Conservation (phyloP, 2,888 invertebrate genomes). For the Glaucopsyche alexis region DNA sequence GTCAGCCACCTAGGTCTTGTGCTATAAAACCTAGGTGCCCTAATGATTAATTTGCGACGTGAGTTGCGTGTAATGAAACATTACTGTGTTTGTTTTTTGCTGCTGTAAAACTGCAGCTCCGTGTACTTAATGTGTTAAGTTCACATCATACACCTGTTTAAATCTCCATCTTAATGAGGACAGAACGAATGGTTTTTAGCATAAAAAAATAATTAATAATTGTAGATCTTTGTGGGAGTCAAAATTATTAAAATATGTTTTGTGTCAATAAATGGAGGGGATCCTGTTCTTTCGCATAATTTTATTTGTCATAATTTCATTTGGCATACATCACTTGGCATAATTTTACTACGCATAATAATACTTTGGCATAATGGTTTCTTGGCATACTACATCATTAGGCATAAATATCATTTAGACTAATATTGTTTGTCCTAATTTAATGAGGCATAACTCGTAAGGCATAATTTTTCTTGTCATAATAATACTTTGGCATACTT, state of each 20-base stretch:
- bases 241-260: background rate
- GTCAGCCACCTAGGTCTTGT: conserved; percentile 28
- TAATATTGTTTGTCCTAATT: no score
- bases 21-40: conserved; percentile 27
- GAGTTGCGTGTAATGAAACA: conserved; percentile 25
- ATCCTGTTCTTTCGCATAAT: no score
- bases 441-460: no score
- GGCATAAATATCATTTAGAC: no score
- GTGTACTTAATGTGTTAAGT: background rate
- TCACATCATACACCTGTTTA: conserved; percentile 6
- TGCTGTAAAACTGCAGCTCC: conserved; percentile 8
- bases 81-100: conserved; percentile 21
- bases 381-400: no score
- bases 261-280: no score
- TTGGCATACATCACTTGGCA: no score
- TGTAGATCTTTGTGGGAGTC: background rate
- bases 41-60: conserved; percentile 28
- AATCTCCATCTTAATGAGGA: background rate
- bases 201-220: background rate
- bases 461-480: no score
- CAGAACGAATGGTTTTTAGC: background rate
- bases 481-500: no score
- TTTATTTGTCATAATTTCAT: no score
- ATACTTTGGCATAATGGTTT: no score
- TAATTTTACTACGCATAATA: no score